A percentile compares a stretch with the other conserved stretches of the same genome.
Evolutionary conservation across 2,888 invertebrate genomes (phyloP).

Genomic region (Opisthograptis luteolata): DNA sequence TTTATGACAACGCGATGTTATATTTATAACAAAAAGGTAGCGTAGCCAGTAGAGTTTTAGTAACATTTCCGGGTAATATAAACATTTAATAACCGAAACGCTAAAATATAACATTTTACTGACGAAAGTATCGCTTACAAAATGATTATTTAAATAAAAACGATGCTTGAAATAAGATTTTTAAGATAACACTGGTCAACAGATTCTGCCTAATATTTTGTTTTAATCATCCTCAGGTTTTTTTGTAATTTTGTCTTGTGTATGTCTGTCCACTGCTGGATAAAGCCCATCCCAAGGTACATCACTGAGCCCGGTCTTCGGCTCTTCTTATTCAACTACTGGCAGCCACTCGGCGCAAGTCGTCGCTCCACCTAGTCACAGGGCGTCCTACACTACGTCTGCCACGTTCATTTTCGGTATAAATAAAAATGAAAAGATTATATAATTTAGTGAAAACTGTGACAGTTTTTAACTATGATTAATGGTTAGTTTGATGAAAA

Average conservation of each 20-base stretch:
- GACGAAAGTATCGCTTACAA: conserved; percentile 29
- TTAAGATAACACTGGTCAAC: conserved; percentile 1
- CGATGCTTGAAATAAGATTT: conserved; percentile 21
- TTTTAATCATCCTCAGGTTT: no score
- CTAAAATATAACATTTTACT: conserved; percentile 29
- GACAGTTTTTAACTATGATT: conserved; percentile 15
- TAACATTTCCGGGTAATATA: conserved; percentile 30
- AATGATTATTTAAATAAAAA: conserved; percentile 30
- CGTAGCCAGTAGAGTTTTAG: conserved; percentile 21
- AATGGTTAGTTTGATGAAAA: neutral
- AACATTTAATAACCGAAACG: conserved; percentile 29
- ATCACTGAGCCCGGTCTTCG: no score
- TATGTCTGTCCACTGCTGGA: no score
- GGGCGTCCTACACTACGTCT: no score
- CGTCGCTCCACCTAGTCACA: no score
- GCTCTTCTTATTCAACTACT: no score
- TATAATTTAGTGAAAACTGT: conserved; percentile 11
- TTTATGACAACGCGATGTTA: conserved; percentile 1
- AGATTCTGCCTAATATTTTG: no score
- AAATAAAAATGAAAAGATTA: no score
- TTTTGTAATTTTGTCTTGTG: no score
- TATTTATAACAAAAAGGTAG: conserved; percentile 10
- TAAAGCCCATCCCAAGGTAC: no score
- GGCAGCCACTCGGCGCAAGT: no score
- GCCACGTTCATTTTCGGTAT: no score